Conservation (phyloP, 1,140 invertebrate species). For the Sipha flava region DNA sequence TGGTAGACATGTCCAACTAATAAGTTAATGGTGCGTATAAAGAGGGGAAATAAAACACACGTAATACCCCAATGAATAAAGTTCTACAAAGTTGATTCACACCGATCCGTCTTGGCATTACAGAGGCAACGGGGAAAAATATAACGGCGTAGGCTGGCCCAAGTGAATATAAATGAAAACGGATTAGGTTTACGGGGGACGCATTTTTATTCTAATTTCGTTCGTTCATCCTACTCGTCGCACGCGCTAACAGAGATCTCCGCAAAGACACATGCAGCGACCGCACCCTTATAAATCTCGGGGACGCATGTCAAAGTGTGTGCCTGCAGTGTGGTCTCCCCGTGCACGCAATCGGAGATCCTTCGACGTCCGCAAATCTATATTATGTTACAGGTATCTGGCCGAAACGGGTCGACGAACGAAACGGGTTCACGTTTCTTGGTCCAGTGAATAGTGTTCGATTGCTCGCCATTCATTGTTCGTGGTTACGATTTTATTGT, state of each 20-base stretch:
- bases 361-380: background rate
- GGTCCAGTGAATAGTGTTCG: no score
- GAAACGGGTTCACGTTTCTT: no score
- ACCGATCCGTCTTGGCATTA: background rate
- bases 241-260: no score
- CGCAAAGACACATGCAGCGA: background rate
- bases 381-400: no score
- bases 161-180: slow-evolving; percentile 20
- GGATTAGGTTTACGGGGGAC: background rate
- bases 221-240: no score
- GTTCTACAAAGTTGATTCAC: background rate
- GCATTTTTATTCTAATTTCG: background rate
- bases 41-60: background rate
- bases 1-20: background rate
- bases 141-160: background rate
- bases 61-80: background rate
- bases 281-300: background rate
- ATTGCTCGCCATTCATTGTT: no score
- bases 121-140: background rate
- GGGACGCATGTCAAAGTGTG: no score
- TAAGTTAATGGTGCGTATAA: background rate
- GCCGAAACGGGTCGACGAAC: no score
- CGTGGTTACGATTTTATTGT: no score
- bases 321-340: no score
- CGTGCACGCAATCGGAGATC: background rate